Evolutionary conservation across 2,888 invertebrate genomes (phyloP).

Genomic region (Eumerus sabulonum): DNA sequence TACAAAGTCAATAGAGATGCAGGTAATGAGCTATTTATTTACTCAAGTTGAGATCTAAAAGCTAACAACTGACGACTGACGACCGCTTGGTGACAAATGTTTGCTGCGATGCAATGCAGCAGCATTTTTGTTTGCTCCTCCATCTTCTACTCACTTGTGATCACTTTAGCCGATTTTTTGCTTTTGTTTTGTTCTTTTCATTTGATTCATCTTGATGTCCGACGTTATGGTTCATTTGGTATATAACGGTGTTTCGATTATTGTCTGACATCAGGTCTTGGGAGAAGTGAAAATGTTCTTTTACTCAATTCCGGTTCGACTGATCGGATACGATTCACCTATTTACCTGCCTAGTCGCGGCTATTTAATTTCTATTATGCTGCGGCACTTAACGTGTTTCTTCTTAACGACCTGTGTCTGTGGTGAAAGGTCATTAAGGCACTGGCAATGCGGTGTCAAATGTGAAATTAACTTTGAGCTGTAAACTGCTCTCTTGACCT

Average conservation of each 20-base stretch:
- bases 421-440: too few relatives aligned
- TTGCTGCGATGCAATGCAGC: not conserved
- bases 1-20: constrained; percentile 56
- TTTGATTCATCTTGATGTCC: constrained; percentile 5
- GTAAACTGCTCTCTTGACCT: too few relatives aligned
- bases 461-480: too few relatives aligned
- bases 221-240: constrained; percentile 27
- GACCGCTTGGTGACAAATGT: too few relatives aligned
- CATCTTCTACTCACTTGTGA: not conserved
- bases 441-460: too few relatives aligned
- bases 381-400: constrained; percentile 20
- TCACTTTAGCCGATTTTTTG: not conserved
- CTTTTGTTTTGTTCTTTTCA: constrained; percentile 1
- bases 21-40: constrained; percentile 55
- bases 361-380: constrained; percentile 14
- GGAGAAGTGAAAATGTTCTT: constrained; percentile 23
- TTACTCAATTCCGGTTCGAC: constrained; percentile 30
- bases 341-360: too few relatives aligned
- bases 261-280: not conserved
- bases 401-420: constrained; percentile 1
- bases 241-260: constrained; percentile 14
- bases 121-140: not conserved
- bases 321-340: constrained; percentile 9
- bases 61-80: not conserved
- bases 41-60: constrained; percentile 24